A percentile compares a stretch with the other conserved stretches of the same genome.
These are phyloP conservation scores for Neodiprion lecontei DNA, from an alignment of 1,140 invertebrate genomes.

Conservation along the genomic window DNA sequence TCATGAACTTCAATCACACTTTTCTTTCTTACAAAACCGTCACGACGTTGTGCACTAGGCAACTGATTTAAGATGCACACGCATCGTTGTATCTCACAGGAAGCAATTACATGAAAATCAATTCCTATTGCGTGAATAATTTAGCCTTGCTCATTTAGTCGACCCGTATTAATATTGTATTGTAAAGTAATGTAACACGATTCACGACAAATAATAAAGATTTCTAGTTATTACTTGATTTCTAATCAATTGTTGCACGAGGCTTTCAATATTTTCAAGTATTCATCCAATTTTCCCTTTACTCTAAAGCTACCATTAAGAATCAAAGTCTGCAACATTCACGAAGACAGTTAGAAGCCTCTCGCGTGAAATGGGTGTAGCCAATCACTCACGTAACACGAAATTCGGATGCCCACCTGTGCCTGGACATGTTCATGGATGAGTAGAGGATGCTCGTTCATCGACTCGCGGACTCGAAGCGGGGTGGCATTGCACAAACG, in stretches of 20 bases:
- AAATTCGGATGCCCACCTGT: too few species aligned
- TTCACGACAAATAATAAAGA: slow-evolving; percentile 2
- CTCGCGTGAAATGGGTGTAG: too few species aligned
- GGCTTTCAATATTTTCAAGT: neutral
- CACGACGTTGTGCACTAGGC: neutral
- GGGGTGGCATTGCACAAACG: neutral
- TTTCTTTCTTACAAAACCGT: neutral
- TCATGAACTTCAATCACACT: neutral
- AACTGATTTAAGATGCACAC: too few species aligned
- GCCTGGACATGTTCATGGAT: too few species aligned
- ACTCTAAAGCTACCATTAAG: too few species aligned
- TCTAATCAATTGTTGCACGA: neutral
- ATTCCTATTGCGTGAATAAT: neutral
- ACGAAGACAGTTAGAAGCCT: too few species aligned
- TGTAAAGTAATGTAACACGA: neutral
- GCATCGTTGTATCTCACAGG: too few species aligned
- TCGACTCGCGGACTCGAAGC: too few species aligned
- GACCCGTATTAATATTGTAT: neutral
- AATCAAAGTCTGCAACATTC: too few species aligned
- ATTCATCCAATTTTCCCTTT: neutral
- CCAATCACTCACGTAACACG: too few species aligned
- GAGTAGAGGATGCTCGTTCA: too few species aligned
- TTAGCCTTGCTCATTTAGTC: neutral
- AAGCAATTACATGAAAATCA: too few species aligned
- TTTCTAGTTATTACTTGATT: neutral